A percentile compares a stretch with the other conserved stretches of the same genome.
These are phyloP conservation scores for Rhinogobio ventralis DNA, from an alignment of 2,797 vertebrate species.

Conservation along the genomic window DNA sequence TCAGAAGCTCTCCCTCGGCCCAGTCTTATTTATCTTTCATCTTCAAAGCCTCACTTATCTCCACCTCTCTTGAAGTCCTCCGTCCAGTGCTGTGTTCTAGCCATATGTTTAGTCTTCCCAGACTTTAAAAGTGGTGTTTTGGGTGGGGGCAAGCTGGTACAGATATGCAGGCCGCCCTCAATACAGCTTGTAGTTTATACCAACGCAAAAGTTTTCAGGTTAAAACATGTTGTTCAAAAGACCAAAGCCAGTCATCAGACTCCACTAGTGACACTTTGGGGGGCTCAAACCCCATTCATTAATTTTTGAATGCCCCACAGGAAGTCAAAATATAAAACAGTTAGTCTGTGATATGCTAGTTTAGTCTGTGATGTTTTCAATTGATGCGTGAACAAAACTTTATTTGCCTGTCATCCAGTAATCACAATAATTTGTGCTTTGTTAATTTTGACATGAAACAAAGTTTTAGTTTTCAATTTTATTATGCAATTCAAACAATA, in stretches of 20 bases:
- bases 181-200: neutral
- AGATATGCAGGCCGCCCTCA: neutral
- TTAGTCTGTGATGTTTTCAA: neutral
- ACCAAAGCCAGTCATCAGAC: neutral
- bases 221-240: neutral
- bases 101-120: slow-evolving; percentile 57
- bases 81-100: slow-evolving; percentile 15
- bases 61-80: slow-evolving; percentile 14
- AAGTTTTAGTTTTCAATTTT: neutral
- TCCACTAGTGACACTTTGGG: neutral
- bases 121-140: slow-evolving; percentile 52
- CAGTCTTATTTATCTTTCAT: slow-evolving; percentile 37
- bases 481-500: neutral
- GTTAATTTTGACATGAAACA: neutral
- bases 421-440: neutral
- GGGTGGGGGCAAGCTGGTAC: neutral
- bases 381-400: neutral
- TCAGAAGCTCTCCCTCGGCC: slow-evolving; percentile 11
- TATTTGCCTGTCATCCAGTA: neutral
- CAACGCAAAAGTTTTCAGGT: neutral
- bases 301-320: neutral
- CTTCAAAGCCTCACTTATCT: slow-evolving; percentile 47
- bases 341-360: neutral
- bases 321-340: neutral
- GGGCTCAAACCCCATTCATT: neutral